Evolutionary conservation across 2,113 vertebrate species (phyloP), one percentile per base, ranked within the genome.

Genomic region (Acrocephalus kingi): DNA sequence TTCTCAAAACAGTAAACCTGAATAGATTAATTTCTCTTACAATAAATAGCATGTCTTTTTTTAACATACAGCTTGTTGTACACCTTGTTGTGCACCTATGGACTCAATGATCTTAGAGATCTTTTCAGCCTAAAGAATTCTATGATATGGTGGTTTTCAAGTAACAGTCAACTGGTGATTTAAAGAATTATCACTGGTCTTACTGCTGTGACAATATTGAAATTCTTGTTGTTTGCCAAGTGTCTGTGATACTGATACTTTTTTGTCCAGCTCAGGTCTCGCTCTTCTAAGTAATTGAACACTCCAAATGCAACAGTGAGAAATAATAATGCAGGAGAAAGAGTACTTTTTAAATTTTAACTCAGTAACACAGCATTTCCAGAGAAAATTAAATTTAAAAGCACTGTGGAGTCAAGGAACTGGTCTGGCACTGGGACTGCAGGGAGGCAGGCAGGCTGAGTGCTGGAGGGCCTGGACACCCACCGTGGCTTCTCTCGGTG

Each of bases 401-500:
- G 31, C 39, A 13, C 17, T 12, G 6, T 9, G 18, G 27, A 73
- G 28, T 39, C 15, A 28, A 77, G 55, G 46, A 80, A 3, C 28
- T 80, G 58, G 31, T 52, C 51, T 63, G 88, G 33, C 41, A 11
- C 11, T 35, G 64, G 49, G 74, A 35, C 25, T 3, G 1, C 14
- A 18, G 0, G 3, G 54, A 75, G 82, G 54, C 86, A 67, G 64
- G 41, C 49, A 64, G 72, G 30, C 86, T 80, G 64, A 5, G 0
- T 13, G 51, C 43, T 0, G 6, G 55, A 1, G 3, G 37, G 55
- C 33, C 51, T 81, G 88, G 30, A 78, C 3, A 30, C 39, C 73
- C 66, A 61, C 62, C 0, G 0, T 30, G 48, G 37, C 23, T 63
- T 48, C 41, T 67, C 24, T 76, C 0, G 0, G 46, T 4, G 15